Conservation (phyloP, 2,113 vertebrate genomes). For the Cinclus cinclus region DNA sequence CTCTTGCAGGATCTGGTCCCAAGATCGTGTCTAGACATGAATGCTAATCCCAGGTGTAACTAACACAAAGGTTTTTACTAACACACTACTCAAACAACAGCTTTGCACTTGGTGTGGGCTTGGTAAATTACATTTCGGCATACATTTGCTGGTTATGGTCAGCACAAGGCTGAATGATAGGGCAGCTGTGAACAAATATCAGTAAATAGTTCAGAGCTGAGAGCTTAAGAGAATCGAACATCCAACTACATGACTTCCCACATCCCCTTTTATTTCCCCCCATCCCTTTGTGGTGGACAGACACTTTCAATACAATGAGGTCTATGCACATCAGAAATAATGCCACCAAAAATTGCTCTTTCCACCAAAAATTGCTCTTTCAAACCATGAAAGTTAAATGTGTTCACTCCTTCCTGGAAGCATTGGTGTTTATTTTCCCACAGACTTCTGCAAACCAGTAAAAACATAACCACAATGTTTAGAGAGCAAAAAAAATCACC, state of each 20-base stretch:
- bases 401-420: neutral
- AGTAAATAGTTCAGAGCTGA: neutral
- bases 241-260: neutral
- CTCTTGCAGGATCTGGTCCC: neutral
- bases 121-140: neutral
- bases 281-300: neutral
- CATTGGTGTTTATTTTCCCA: neutral
- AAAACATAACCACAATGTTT: neutral
- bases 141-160: neutral
- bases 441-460: neutral
- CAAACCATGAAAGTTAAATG: neutral
- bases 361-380: neutral
- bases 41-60: slow-evolving; percentile 31
- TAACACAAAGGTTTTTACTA: neutral
- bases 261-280: neutral
- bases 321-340: neutral
- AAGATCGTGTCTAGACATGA: neutral
- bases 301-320: neutral
- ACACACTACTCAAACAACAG: neutral
- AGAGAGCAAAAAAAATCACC: neutral
- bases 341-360: neutral
- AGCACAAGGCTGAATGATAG: neutral
- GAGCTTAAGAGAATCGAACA: neutral
- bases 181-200: neutral
- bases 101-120: neutral